Evolutionary conservation across 64 coral and sea anemone genomes (phyloP).

Genomic region (Stichodactyla mertensii): DNA sequence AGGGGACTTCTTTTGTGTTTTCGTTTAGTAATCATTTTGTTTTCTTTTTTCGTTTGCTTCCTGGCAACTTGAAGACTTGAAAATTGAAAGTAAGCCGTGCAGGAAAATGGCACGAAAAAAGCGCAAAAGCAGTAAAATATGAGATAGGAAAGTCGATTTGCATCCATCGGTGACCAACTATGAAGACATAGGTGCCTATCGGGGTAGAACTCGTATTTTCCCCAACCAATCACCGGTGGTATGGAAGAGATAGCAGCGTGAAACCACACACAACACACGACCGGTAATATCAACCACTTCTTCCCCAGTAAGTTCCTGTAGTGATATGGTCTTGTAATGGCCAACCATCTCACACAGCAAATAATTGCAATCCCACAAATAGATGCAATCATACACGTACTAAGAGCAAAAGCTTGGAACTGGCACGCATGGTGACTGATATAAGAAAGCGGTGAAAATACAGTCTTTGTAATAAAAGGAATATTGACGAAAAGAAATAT

Average conservation of each 20-base stretch:
- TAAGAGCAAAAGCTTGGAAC: slow-evolving; percentile 11
- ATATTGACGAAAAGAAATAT: slow-evolving; percentile 2
- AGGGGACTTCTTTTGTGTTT: slow-evolving; percentile 1
- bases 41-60: slow-evolving; percentile 11
- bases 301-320: background rate
- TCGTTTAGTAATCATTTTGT: slow-evolving; percentile 4
- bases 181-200: slow-evolving; percentile 17
- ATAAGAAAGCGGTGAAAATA: background rate
- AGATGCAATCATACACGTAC: slow-evolving; percentile 17
- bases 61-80: slow-evolving; percentile 16
- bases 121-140: slow-evolving; percentile 22
- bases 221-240: slow-evolving; percentile 12
- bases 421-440: background rate
- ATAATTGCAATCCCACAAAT: slow-evolving; percentile 12
- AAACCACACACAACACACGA: background rate
- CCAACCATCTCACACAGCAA: slow-evolving; percentile 2
- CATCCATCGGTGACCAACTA: slow-evolving; percentile 12
- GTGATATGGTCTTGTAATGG: slow-evolving; percentile 8
- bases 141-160: slow-evolving; percentile 1
- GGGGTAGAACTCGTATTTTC: background rate
- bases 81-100: slow-evolving; percentile 17
- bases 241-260: background rate
- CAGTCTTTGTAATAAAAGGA: slow-evolving; percentile 2
- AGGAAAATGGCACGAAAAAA: background rate
- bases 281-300: slow-evolving; percentile 18